Conservation (phyloP, 2,888 invertebrate species). For the Tupiocoris notatus region DNA sequence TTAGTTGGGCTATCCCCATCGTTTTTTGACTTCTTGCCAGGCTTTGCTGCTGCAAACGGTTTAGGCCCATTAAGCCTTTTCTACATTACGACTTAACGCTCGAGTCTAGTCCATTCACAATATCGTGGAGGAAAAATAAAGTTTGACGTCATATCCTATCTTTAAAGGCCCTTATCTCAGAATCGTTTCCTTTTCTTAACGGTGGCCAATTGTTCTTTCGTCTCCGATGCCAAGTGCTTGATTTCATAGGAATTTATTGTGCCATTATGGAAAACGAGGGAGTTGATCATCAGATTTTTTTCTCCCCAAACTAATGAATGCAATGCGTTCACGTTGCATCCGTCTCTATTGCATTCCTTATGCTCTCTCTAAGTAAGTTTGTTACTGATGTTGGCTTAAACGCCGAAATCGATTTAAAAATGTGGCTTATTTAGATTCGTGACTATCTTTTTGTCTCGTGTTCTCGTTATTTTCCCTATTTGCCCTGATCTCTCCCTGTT, state of each 20-base stretch:
- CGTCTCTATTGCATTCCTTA: neutral
- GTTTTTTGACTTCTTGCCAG: neutral
- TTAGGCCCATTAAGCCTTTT: neutral
- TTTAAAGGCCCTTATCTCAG: neutral
- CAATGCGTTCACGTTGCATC: neutral
- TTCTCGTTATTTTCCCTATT: no score
- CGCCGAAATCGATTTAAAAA: no score
- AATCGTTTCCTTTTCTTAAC: neutral
- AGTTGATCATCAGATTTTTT: slow-evolving; percentile 16
- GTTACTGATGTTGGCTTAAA: neutral
- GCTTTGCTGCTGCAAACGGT: neutral
- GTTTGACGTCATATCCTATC: neutral
- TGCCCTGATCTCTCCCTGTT: no score
- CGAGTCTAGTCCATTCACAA: neutral
- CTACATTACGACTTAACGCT: neutral
- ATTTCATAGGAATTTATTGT: no score
- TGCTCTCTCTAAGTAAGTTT: neutral
- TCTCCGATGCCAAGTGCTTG: no score
- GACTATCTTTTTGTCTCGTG: no score
- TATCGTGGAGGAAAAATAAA: neutral
- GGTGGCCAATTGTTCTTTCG: no score
- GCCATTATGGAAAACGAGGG: neutral
- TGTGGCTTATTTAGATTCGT: no score
- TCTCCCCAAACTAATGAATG: neutral
- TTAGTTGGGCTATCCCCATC: neutral